Conservation (phyloP, 2,888 invertebrate species). For the Eugnorisma glareosa region DNA sequence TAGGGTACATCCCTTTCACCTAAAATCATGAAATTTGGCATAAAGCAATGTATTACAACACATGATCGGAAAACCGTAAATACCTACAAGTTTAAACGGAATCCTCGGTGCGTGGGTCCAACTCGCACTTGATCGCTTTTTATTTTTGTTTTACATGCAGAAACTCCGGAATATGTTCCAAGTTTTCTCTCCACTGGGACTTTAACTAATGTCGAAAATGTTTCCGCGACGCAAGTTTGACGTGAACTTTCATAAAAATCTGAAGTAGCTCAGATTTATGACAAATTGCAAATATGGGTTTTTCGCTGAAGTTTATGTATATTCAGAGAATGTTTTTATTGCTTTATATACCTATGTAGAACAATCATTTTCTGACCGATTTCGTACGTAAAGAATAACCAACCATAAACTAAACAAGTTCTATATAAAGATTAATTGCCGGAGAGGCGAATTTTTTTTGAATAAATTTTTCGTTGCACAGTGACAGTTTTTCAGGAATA, state of each 20-base stretch:
- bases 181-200: constrained; percentile 1
- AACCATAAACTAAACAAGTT: not conserved
- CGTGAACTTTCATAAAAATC: constrained; percentile 5
- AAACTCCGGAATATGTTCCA: not conserved
- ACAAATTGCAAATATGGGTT: not conserved
- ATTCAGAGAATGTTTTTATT: not conserved
- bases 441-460: not conserved
- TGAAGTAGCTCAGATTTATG: constrained; percentile 7
- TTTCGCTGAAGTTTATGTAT: not conserved
- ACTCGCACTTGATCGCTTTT: too few species aligned
- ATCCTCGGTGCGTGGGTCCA: too few species aligned
- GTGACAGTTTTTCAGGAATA: not conserved
- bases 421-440: not conserved
- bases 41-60: too few species aligned
- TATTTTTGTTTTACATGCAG: constrained; percentile 12
- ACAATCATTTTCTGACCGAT: too few species aligned
- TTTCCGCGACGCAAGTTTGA: constrained; percentile 17
- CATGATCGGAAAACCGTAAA: too few species aligned
- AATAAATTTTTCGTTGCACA: too few species aligned
- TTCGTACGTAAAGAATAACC: not conserved
- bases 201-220: constrained; percentile 16
- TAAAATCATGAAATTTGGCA: too few species aligned
- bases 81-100: too few species aligned
- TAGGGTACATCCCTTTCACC: too few species aligned
- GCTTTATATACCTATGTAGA: too few species aligned